A percentile compares a stretch with the other conserved stretches of the same genome.
Evolutionary conservation across 2,797 vertebrate genomes (phyloP).

Genomic region (Aythya fuligula): DNA sequence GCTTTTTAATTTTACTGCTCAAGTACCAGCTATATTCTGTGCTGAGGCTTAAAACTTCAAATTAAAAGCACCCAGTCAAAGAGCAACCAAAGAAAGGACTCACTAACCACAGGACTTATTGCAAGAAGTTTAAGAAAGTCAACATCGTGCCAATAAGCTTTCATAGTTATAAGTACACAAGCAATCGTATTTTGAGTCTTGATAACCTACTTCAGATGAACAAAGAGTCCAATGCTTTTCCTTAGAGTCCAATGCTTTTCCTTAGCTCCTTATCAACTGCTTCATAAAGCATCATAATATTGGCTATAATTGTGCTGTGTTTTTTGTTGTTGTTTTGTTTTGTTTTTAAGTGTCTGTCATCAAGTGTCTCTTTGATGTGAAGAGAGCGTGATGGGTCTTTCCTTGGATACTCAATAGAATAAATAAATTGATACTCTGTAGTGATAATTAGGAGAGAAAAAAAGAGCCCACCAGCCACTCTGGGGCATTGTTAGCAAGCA

Average conservation of each 20-base stretch:
- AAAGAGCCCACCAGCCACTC: not conserved
- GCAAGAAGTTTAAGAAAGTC: not conserved
- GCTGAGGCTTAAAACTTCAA: not conserved
- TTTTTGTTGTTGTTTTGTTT: not conserved
- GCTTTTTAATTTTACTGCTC: not conserved
- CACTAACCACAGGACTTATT: not conserved
- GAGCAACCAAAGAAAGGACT: not conserved
- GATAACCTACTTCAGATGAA: not conserved
- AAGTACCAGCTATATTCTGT: not conserved
- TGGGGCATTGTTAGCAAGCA: not conserved
- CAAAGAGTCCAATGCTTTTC: not conserved
- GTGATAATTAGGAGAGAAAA: conserved; percentile 35
- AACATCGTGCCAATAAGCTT: not conserved
- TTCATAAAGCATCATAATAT: not conserved
- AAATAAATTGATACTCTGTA: conserved; percentile 55
- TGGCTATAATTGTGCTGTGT: too few relatives aligned
- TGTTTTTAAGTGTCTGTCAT: not conserved
- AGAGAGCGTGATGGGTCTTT: not conserved
- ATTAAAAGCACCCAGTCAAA: not conserved
- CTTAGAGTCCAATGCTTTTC: not conserved
- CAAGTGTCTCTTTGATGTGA: conserved; percentile 30
- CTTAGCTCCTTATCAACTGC: not conserved
- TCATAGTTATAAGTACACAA: not conserved
- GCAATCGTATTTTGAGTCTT: not conserved
- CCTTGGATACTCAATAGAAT: not conserved